Conservation (phyloP, 2,113 vertebrate species). For the Xiphophorus couchianus region DNA sequence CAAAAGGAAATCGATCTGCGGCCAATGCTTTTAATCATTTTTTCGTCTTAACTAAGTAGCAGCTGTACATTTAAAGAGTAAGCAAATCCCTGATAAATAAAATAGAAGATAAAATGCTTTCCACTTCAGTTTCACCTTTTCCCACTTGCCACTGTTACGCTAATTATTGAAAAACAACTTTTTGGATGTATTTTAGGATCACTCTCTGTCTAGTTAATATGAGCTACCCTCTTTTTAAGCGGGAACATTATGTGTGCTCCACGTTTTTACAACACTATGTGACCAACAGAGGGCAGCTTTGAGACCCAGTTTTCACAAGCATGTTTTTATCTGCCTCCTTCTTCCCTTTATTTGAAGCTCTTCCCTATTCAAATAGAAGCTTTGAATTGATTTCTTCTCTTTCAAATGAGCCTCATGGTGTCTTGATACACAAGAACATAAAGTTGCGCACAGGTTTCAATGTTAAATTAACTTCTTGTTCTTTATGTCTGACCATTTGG, state of each 20-base stretch:
- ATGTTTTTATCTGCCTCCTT: slow-evolving; percentile 23
- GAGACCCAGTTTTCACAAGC: slow-evolving; percentile 1
- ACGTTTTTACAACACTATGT: slow-evolving; percentile 20
- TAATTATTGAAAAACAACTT: background rate
- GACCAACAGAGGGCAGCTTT: slow-evolving; percentile 62
- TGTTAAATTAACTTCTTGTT: background rate
- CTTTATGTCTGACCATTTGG: background rate
- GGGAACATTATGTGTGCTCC: slow-evolving; percentile 16
- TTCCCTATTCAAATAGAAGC: slow-evolving; percentile 15
- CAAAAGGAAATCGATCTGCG: background rate
- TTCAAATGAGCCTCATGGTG: background rate
- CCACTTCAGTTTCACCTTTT: background rate
- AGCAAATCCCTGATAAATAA: background rate
- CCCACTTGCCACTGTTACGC: too few species aligned
- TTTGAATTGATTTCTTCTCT: slow-evolving; percentile 4
- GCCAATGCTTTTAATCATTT: background rate
- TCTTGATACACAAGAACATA: background rate
- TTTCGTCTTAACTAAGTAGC: background rate
- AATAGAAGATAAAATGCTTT: background rate
- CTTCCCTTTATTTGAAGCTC: slow-evolving; percentile 5
- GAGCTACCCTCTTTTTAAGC: slow-evolving; percentile 2
- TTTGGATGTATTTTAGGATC: background rate
- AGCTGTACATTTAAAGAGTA: background rate
- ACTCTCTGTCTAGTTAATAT: background rate
- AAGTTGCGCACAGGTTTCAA: background rate